Evolutionary conservation across 2,888 invertebrate species (phyloP).

Genomic region (Tinea pellionella): DNA sequence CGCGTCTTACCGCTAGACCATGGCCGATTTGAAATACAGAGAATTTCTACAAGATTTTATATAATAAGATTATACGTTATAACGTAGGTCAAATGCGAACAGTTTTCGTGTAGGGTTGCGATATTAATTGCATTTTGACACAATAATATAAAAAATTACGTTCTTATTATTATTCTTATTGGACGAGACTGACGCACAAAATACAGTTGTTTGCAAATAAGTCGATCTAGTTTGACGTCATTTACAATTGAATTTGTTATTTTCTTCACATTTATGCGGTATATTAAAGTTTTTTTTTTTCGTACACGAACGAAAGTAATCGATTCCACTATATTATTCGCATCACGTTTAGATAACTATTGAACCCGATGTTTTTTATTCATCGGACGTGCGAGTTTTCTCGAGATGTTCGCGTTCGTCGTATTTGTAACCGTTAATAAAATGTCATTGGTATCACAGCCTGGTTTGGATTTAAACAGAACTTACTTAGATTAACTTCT

Average conservation of each 20-base stretch:
- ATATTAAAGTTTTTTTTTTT: neutral
- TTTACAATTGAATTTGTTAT: neutral
- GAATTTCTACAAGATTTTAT: too few species aligned
- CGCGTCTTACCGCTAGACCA: too few species aligned
- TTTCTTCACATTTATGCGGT: neutral
- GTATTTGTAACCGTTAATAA: conserved; percentile 2
- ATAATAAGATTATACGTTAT: too few species aligned
- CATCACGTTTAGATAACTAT: conserved; percentile 1
- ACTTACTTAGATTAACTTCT: neutral
- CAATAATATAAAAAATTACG: neutral
- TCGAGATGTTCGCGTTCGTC: neutral
- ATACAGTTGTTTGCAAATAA: neutral
- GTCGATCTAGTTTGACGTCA: neutral
- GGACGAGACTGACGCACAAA: too few species aligned
- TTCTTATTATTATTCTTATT: neutral
- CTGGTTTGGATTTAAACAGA: neutral
- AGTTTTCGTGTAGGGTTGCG: too few species aligned
- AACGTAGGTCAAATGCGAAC: too few species aligned
- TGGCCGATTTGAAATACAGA: too few species aligned
- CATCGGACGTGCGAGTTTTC: neutral
- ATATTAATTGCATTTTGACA: neutral
- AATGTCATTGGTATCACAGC: neutral
- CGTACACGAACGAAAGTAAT: neutral
- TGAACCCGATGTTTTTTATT: conserved; percentile 2
- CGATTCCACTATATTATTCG: neutral